A percentile compares a stretch with the other conserved stretches of the same genome.
Evolutionary conservation across 2,888 invertebrate genomes (phyloP).

Genomic region (Campoplex capitator): DNA sequence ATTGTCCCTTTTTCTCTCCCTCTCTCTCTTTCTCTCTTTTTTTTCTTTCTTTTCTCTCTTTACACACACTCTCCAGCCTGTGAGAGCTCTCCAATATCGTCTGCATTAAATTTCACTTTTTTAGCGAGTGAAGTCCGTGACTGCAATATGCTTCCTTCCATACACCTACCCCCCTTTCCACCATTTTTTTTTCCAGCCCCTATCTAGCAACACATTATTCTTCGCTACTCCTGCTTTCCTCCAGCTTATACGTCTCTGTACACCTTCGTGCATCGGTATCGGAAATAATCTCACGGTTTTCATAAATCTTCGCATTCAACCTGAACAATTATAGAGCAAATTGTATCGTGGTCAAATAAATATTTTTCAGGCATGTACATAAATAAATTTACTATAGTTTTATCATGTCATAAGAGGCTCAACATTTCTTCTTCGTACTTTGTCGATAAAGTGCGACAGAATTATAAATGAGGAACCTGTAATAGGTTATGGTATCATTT

Average conservation of each 20-base stretch:
- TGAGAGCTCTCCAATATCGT: constrained; percentile 76
- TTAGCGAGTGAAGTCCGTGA: constrained; percentile 67
- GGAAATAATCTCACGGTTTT: constrained; percentile 47
- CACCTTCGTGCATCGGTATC: constrained; percentile 51
- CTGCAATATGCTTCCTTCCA: constrained; percentile 56
- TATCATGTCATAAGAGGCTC: not conserved
- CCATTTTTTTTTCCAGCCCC: constrained; percentile 38
- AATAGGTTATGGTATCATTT: not conserved
- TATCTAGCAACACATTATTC: constrained; percentile 57
- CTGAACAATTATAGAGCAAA: constrained; percentile 4
- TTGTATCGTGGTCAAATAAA: not conserved
- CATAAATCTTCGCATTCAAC: constrained; percentile 36
- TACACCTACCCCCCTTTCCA: constrained; percentile 50
- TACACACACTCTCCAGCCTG: constrained; percentile 22
- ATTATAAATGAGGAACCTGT: not conserved
- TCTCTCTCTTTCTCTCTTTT: not conserved
- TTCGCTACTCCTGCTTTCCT: constrained; percentile 40
- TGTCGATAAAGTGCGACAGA: not conserved
- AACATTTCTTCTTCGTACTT: not conserved
- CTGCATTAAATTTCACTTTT: constrained; percentile 80
- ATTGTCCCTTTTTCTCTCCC: constrained; percentile 55
- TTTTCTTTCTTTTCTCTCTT: constrained; percentile 4
- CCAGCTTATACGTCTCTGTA: constrained; percentile 14
- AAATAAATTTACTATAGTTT: not conserved
- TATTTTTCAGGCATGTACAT: not conserved